These are phyloP conservation scores for Neotoma lepida DNA, from an alignment of 2,113 vertebrate species.

Conservation along the genomic window DNA sequence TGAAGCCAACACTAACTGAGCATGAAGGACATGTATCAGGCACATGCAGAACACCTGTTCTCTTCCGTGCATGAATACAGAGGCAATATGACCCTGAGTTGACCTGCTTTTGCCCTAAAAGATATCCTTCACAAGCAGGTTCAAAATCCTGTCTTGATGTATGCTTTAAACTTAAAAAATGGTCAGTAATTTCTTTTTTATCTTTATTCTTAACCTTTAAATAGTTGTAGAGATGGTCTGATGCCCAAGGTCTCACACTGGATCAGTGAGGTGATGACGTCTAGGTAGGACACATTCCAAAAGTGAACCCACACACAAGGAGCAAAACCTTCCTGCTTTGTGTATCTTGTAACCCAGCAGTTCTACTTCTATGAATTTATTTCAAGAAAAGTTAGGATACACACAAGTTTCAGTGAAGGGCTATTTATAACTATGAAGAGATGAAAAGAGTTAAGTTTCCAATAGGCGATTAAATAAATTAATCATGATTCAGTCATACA, in stretches of 20 bases:
- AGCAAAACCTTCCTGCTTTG: slow-evolving; percentile 11
- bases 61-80: neutral
- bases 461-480: slow-evolving; percentile 64
- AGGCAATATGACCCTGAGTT: neutral
- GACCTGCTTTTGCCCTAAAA: neutral
- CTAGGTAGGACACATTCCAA: neutral
- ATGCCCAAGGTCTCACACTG: slow-evolving; percentile 9
- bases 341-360: neutral
- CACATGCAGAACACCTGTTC: neutral
- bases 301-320: neutral
- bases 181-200: slow-evolving; percentile 2
- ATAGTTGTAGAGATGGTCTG: neutral
- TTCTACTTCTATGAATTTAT: slow-evolving; percentile 54
- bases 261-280: neutral
- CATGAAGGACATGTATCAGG: neutral
- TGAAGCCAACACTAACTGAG: neutral
- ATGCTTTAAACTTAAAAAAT: neutral
- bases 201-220: slow-evolving; percentile 39
- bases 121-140: neutral
- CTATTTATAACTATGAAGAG: slow-evolving; percentile 72
- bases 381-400: slow-evolving; percentile 66
- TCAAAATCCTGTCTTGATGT: neutral
- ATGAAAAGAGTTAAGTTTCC: slow-evolving; percentile 62
- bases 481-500: slow-evolving; percentile 63
- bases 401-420: slow-evolving; percentile 61